A percentile compares a stretch with the other conserved stretches of the same genome.
phyloP scores from a whole-genome alignment of 2,888 invertebrate species.

The Slavum lentiscoides region DNA sequence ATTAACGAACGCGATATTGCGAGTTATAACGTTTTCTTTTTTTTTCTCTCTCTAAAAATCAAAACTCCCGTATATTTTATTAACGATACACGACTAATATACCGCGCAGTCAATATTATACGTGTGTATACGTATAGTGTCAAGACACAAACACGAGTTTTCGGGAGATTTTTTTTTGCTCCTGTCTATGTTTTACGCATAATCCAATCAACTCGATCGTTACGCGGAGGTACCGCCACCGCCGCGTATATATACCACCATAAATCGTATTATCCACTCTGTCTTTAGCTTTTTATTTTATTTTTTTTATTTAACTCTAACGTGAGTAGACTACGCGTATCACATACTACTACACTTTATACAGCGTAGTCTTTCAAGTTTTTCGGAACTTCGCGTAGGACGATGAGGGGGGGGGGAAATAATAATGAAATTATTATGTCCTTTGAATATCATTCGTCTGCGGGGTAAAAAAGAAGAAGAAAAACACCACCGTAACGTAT shows the following conservation, averaged over 20 bases:
- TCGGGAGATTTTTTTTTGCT: not conserved
- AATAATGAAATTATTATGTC: slow-evolving; percentile 50
- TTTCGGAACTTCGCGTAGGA: slow-evolving; percentile 27
- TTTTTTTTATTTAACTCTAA: slow-evolving; percentile 27
- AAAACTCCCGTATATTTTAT: too few species aligned
- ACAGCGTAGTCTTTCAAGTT: slow-evolving; percentile 16
- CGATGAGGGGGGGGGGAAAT: not conserved
- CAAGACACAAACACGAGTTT: slow-evolving; percentile 10
- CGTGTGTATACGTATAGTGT: not conserved
- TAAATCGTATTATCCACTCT: slow-evolving; percentile 43
- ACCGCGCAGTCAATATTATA: too few species aligned
- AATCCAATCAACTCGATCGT: slow-evolving; percentile 40
- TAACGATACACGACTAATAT: too few species aligned
- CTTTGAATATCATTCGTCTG: slow-evolving; percentile 50
- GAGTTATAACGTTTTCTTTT: too few species aligned
- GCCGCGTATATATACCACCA: not conserved
- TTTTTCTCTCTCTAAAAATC: too few species aligned
- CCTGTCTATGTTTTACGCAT: not conserved
- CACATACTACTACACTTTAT: slow-evolving; percentile 23
- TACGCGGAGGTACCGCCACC: slow-evolving; percentile 28
- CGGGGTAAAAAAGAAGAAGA: not conserved
- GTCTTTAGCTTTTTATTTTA: slow-evolving; percentile 28
- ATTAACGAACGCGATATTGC: too few species aligned
- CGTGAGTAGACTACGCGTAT: slow-evolving; percentile 34
- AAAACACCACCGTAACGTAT: slow-evolving; percentile 42